Evolutionary conservation across 2,113 vertebrate species (phyloP).

Genomic region (Menura novaehollandiae): DNA sequence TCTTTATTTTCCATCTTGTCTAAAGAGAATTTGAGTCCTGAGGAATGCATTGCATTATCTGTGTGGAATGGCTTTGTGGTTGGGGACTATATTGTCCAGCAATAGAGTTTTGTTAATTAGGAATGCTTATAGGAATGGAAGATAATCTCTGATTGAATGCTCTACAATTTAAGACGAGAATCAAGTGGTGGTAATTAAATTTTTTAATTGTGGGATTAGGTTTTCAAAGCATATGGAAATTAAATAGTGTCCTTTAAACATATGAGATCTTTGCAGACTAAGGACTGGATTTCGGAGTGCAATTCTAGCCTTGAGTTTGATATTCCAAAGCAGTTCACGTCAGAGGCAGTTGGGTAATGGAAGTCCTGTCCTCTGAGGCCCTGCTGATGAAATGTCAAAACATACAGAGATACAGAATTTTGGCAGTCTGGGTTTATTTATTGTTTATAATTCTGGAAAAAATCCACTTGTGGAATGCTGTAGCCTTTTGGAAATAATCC

Average conservation of each 20-base stretch:
- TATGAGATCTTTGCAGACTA: background rate
- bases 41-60: background rate
- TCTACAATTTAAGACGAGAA: background rate
- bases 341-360: background rate
- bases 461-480: background rate
- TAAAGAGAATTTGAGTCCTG: background rate
- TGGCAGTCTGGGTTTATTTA: background rate
- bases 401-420: background rate
- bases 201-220: background rate
- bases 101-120: background rate
- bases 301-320: background rate
- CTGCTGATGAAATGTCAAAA: background rate
- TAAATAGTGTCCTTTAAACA: background rate
- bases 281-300: background rate
- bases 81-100: background rate
- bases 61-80: background rate
- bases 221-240: background rate
- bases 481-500: background rate
- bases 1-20: background rate
- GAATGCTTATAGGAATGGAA: background rate
- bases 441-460: background rate
- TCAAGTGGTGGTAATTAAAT: background rate
- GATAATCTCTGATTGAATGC: background rate
- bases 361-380: background rate
- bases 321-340: background rate